Evolutionary conservation across 2,797 vertebrate species (phyloP).

Genomic region (Lutjanus campechanus): DNA sequence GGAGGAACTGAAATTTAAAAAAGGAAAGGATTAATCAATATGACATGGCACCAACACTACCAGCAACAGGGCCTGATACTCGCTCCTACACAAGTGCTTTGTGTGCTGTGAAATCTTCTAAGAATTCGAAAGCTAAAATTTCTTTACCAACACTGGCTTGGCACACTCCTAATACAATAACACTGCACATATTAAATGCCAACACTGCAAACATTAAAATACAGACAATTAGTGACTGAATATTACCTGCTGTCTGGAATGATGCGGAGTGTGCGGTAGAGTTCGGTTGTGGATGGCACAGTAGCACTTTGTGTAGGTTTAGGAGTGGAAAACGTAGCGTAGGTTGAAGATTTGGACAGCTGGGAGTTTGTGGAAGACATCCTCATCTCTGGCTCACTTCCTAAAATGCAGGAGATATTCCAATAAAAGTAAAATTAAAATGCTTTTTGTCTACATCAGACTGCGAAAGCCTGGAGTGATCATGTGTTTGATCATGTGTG

Average conservation of each 20-base stretch:
- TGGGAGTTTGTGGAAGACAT: slow-evolving; percentile 69
- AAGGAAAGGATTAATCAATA: not conserved
- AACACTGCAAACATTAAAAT: not conserved
- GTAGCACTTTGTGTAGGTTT: slow-evolving; percentile 60
- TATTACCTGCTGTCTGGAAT: slow-evolving; percentile 82
- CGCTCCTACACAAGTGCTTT: not conserved
- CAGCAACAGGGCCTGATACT: not conserved
- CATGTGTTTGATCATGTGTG: too few relatives aligned
- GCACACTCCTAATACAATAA: not conserved
- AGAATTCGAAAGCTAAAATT: not conserved
- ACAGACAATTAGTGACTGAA: not conserved
- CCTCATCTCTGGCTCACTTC: slow-evolving; percentile 83
- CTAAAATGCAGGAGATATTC: slow-evolving; percentile 56
- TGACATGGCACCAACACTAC: not conserved
- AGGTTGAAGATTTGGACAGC: slow-evolving; percentile 64
- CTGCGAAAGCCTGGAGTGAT: too few relatives aligned
- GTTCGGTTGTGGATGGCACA: slow-evolving; percentile 83
- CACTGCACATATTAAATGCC: not conserved
- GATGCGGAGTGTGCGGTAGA: slow-evolving; percentile 83
- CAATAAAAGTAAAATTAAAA: not conserved
- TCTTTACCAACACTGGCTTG: not conserved
- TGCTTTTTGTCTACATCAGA: accelerated
- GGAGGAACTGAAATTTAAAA: slow-evolving; percentile 62
- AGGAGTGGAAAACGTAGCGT: slow-evolving; percentile 76
- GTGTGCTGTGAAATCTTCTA: too few relatives aligned